phyloP scores from a whole-genome alignment of 1,140 invertebrate species.

The Atopsyche davidsoni region DNA sequence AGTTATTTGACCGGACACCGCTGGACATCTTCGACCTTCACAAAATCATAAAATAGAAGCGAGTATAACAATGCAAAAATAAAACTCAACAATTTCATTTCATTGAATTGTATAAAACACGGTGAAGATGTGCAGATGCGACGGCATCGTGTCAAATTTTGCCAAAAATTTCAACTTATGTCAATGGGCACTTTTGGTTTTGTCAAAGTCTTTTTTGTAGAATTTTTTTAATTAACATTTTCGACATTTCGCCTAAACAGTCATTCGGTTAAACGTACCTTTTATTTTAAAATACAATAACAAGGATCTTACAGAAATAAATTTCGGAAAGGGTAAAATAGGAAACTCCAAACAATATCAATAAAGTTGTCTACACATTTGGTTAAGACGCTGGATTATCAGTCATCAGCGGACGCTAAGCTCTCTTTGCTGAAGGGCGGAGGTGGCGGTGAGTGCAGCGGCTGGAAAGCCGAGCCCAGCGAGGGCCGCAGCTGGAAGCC shows the following conservation, averaged over 20 bases:
- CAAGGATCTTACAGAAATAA: conserved; percentile 25
- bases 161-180: conserved; percentile 44
- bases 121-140: conserved; percentile 16
- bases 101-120: conserved; percentile 14
- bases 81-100: conserved; percentile 24
- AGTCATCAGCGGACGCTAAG: conserved; percentile 19
- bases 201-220: conserved; percentile 43
- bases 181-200: conserved; percentile 54
- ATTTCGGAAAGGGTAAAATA: background rate
- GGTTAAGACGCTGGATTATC: conserved; percentile 18
- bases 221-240: conserved; percentile 17
- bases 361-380: conserved; percentile 28
- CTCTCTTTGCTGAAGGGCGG: conserved; percentile 27
- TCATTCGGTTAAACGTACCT: conserved; percentile 26
- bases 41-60: conserved; percentile 26
- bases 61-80: conserved; percentile 29
- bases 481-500: conserved; percentile 75
- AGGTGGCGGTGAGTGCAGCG: conserved; percentile 56
- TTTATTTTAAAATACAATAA: conserved; percentile 18
- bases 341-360: conserved; percentile 23
- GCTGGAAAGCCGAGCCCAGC: conserved; percentile 75
- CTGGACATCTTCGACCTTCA: conserved; percentile 11
- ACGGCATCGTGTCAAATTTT: conserved; percentile 17
- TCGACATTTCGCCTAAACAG: conserved; percentile 25
- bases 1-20: conserved; percentile 22